Evolutionary conservation across 2,113 vertebrate genomes (phyloP).

Genomic region (Amblyornis subalaris): DNA sequence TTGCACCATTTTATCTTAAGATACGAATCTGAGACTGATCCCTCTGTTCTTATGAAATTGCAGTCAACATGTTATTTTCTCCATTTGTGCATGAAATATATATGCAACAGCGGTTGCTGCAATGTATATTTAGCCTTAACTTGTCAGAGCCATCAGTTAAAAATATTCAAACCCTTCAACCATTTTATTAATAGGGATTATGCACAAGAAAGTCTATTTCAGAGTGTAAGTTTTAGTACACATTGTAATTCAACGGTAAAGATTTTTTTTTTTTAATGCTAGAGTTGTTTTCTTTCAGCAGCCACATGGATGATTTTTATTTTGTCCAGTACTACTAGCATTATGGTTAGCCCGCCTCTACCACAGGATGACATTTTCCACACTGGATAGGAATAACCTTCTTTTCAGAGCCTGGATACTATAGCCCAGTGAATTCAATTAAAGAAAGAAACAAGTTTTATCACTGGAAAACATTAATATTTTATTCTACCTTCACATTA

Average conservation of each 20-base stretch:
- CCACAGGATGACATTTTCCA: conserved; percentile 17
- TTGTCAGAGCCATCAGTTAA: conserved; percentile 30
- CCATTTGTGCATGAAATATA: conserved; percentile 53
- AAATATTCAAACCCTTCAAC: not conserved
- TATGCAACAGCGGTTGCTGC: conserved; percentile 34
- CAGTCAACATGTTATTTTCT: conserved; percentile 67
- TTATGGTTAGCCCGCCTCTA: conserved; percentile 20
- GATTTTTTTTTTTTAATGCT: not conserved
- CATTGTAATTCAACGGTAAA: conserved; percentile 18
- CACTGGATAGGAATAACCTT: not conserved
- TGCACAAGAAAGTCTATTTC: not conserved
- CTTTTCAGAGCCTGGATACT: not conserved
- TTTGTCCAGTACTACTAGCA: not conserved
- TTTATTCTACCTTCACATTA: not conserved
- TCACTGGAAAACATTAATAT: not conserved
- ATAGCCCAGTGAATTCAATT: not conserved
- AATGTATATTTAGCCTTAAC: conserved; percentile 45
- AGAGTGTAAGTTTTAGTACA: not conserved
- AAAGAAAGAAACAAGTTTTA: not conserved
- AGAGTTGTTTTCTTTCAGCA: not conserved
- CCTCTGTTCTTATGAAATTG: conserved; percentile 65
- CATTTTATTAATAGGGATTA: conserved; percentile 35
- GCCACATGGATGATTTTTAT: not conserved
- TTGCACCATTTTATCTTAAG: conserved; percentile 65
- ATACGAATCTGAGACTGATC: conserved; percentile 62